Base-by-base conservation (phyloP, 2,888 invertebrate genomes). In the Pteria penguin region DNA sequence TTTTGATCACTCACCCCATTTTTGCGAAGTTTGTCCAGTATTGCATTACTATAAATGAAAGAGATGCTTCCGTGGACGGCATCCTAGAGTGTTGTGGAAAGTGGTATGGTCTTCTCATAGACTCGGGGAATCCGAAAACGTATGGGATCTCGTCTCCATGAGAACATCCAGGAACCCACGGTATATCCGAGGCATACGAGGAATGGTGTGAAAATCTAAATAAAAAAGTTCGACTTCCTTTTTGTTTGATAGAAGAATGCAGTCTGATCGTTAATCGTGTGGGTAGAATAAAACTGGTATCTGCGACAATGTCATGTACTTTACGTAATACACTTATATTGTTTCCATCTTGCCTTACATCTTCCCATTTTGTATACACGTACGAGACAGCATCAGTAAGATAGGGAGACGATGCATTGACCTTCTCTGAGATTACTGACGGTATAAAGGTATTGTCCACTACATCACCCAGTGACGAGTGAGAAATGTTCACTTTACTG, bases 1-100 rank as follows among this genome's bases (percentile, higher is more conserved):
- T 8, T 29, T 22, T 24, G 5, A 11, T 11, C 36, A 82, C 95
- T 95, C 94, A 98, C 98, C 98, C 97, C 81, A 96, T 96, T 93
- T 96, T 96, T 57, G 97, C 97, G 91, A 98, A 98, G 92, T 98
- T 98, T 0, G 97, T 96, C 97, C 97, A 98, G 92, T 97, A 97
- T 90, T 95, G 94, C 97, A 98, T 97, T 92, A 98, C 95, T 82
- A 96, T 94, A 90, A 94, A 95, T 89, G 96, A 96, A 84, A 98
- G 94, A 85, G 96, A 95, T 33, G 95, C 94, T 92, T 98, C 98
- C 86, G 95, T 95, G 1, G 94, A 94, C 18, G 95, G 95, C 93
- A 96, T 97, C 91, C 96, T 95, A 45, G 11, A 14, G 11, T 45
- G 11, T 84, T 95, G 95, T 68, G 94, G 93, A 8, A 95, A 95